Evolutionary conservation across 2,888 invertebrate genomes (phyloP).

Genomic region (Drosophila mayaguana): DNA sequence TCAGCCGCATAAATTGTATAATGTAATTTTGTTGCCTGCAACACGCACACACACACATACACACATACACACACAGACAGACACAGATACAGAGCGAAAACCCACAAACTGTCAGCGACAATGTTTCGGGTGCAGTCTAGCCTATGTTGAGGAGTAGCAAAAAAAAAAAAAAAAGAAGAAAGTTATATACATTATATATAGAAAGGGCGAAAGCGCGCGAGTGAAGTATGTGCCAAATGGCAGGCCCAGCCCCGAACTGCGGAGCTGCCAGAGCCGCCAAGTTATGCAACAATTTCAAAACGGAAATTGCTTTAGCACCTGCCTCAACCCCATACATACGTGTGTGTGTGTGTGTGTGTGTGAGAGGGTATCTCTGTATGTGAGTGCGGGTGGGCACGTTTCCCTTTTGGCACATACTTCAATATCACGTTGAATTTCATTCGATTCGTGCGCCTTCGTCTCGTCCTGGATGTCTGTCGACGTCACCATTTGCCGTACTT

Average conservation of each 20-base stretch:
- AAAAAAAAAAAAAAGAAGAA: slow-evolving; percentile 60
- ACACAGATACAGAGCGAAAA: slow-evolving; percentile 24
- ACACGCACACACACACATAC: slow-evolving; percentile 42
- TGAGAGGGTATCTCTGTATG: slow-evolving; percentile 14
- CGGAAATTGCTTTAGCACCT: slow-evolving; percentile 83
- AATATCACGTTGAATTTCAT: slow-evolving; percentile 80
- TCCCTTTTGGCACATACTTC: slow-evolving; percentile 81
- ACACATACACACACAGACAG: slow-evolving; percentile 24
- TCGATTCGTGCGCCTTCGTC: slow-evolving; percentile 64
- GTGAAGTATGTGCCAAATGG: slow-evolving; percentile 49
- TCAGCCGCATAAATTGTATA: slow-evolving; percentile 81
- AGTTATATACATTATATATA: slow-evolving; percentile 15
- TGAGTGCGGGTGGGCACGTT: slow-evolving; percentile 57
- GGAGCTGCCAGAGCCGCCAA: slow-evolving; percentile 63
- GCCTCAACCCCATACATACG: slow-evolving; percentile 50
- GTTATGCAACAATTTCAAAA: slow-evolving; percentile 82
- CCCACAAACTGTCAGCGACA: slow-evolving; percentile 73
- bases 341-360: slow-evolving; percentile 26
- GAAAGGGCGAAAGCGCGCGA: slow-evolving; percentile 1
- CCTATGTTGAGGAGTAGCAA: slow-evolving; percentile 60
- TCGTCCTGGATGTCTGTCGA: slow-evolving; percentile 46
- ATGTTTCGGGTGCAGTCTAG: slow-evolving; percentile 67
- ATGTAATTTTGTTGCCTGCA: slow-evolving; percentile 70
- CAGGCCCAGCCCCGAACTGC: slow-evolving; percentile 41
- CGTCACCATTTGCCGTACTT: slow-evolving; percentile 65